Evolutionary conservation across 2,888 invertebrate species (phyloP), one percentile per base, ranked within the genome.

Genomic region (Hedychridium roseum): DNA sequence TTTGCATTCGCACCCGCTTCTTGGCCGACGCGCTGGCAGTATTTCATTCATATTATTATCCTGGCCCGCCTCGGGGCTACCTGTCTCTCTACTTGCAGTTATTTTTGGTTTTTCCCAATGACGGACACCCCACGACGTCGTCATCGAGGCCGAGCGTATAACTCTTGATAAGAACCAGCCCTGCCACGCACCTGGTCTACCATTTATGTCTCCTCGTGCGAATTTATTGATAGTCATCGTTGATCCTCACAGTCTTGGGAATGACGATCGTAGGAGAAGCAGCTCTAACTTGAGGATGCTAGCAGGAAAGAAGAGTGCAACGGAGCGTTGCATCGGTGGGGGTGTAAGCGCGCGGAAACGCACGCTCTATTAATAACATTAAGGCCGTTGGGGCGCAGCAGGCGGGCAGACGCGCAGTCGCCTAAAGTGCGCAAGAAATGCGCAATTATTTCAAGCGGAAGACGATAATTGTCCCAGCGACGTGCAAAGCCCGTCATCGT

Each of bases 41-140:
- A 64, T 61, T 67, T 64, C 63, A 67, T 64, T 67, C 67, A 64
- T 60, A 60, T 60, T 63, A 60, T 63, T 55, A 43, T 55, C 49
- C 57, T 38, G 43, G 56, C 57, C 42, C 50, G 27, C 17, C 23
- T 7, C 15, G 21, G 28, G 18, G 36, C 15, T n/a, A n/a, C n/a
- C n/a, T n/a, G n/a, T n/a, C n/a, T n/a, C n/a, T n/a, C 11, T 27
- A 31, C 17, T 30, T 34, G 39, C 42, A 20, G 36, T 50, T 54
- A 49, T 56, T 57, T 57, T 45, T 39, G 40, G 53, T 38, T 51
- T 49, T 42, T 43, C 44, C 50, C 31, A 27, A 36, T n/a, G n/a
- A n/a, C n/a, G n/a, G n/a, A n/a, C n/a, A n/a, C n/a, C n/a, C n/a
- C n/a, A n/a, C n/a, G n/a, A n/a, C n/a, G n/a, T n/a, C n/a, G n/a